phyloP scores from a whole-genome alignment of 2,888 invertebrate genomes.

The Allolobophora icterica region DNA sequence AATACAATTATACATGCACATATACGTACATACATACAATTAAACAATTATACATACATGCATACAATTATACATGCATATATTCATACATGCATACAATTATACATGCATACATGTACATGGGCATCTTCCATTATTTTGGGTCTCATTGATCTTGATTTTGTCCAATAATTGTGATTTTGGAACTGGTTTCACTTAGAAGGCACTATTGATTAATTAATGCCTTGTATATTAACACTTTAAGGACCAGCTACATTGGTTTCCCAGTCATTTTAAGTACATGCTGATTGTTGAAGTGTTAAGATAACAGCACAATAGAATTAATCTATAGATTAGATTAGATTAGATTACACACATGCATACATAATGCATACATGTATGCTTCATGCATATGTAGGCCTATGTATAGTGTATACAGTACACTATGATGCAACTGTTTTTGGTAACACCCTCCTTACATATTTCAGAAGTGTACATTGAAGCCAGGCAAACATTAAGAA shows the following conservation, averaged over 20 bases:
- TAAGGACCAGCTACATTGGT: no score
- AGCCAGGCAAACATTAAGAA: no score
- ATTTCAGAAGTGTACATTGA: not conserved
- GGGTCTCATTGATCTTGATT: not conserved
- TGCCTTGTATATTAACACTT: no score
- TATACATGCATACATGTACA: not conserved
- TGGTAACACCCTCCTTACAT: not conserved
- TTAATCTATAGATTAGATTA: not conserved
- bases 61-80: no score
- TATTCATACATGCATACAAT: not conserved
- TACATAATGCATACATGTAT: no score
- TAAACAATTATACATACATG: no score
- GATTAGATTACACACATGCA: not conserved
- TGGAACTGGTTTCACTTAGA: not conserved
- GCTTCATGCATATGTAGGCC: no score
- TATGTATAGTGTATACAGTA: no score
- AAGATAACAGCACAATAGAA: no score
- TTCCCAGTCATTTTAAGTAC: no score
- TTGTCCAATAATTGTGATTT: not conserved
- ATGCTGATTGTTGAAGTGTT: not conserved
- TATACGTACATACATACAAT: no score
- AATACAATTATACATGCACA: not conserved
- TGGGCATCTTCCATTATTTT: not conserved
- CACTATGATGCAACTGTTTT: no score
- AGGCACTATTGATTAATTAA: not conserved